Evolutionary conservation across 1,140 invertebrate species (phyloP).

Genomic region (Drosophila kurseongensis): DNA sequence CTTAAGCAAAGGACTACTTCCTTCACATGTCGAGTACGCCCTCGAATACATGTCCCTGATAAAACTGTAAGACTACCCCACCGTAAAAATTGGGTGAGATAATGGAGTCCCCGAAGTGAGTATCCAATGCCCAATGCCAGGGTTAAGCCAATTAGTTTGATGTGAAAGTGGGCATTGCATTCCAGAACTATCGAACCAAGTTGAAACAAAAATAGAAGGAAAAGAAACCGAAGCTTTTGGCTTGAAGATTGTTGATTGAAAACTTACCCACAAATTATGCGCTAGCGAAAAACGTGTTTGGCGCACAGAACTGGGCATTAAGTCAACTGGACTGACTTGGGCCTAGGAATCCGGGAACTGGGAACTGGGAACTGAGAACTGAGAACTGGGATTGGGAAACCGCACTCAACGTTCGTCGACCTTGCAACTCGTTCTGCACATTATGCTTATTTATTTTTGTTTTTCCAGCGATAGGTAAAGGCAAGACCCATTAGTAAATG

Average conservation of each 20-base stretch:
- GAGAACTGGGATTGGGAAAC: conserved; percentile 18
- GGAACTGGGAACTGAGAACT: not conserved
- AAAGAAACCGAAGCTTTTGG: conserved; percentile 5
- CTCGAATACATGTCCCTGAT: not conserved
- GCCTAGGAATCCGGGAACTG: conserved; percentile 10
- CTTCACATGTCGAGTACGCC: not conserved
- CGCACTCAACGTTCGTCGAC: conserved; percentile 73
- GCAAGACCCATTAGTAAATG: conserved; percentile 2
- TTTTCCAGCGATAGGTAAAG: conserved; percentile 28
- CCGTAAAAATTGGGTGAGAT: not conserved
- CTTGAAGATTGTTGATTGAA: conserved; percentile 41
- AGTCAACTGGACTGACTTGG: conserved; percentile 12
- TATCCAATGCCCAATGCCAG: conserved; percentile 9
- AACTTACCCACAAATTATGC: conserved; percentile 60
- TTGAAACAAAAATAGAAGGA: not conserved
- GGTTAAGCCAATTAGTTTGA: conserved; percentile 26
- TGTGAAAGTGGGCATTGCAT: conserved; percentile 32
- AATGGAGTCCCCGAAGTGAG: not conserved
- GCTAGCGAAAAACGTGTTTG: conserved; percentile 51
- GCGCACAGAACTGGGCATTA: conserved; percentile 39
- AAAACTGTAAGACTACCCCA: not conserved
- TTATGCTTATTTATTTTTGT: conserved; percentile 37
- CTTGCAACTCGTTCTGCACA: conserved; percentile 70
- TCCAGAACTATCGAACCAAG: not conserved
- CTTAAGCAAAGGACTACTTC: not conserved